A percentile compares a stretch with the other conserved stretches of the same genome.
Evolutionary conservation across 2,888 invertebrate genomes (phyloP).

Genomic region (Abscondita cerata): DNA sequence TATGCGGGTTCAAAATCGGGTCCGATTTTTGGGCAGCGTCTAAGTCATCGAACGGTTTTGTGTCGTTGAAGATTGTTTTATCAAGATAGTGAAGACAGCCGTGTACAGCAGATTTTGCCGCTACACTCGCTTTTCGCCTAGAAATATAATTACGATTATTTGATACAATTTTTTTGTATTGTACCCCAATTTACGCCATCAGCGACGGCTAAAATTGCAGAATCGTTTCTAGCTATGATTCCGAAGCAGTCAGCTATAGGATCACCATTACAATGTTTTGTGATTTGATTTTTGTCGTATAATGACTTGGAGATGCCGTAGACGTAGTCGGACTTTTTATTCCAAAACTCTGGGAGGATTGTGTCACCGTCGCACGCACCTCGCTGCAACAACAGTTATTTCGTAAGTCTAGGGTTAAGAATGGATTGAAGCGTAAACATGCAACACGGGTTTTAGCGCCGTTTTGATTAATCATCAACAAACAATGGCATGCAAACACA

Average conservation of each 20-base stretch:
- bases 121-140: conserved; percentile 80
- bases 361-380: conserved; percentile 37
- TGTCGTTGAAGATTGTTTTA: conserved; percentile 66
- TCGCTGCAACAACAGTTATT: too few species aligned
- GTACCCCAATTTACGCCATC: conserved; percentile 93
- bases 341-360: conserved; percentile 63
- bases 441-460: background rate
- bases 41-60: conserved; percentile 54
- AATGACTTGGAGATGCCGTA: conserved; percentile 79
- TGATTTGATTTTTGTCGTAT: conserved; percentile 84
- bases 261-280: conserved; percentile 73
- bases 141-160: conserved; percentile 34
- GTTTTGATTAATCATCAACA: conserved; percentile 19
- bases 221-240: conserved; percentile 74
- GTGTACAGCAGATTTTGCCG: conserved; percentile 85
- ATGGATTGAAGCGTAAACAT: conserved; percentile 7
- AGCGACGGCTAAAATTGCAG: conserved; percentile 79
- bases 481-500: conserved; percentile 18
- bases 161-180: too few species aligned
- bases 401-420: background rate
- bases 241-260: conserved; percentile 91
- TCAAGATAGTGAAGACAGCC: conserved; percentile 85
- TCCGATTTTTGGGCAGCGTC: conserved; percentile 36
- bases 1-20: conserved; percentile 38
- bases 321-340: conserved; percentile 63